Conservation (phyloP, 2,888 invertebrate species). For the Pyrocoelia pectoralis region DNA sequence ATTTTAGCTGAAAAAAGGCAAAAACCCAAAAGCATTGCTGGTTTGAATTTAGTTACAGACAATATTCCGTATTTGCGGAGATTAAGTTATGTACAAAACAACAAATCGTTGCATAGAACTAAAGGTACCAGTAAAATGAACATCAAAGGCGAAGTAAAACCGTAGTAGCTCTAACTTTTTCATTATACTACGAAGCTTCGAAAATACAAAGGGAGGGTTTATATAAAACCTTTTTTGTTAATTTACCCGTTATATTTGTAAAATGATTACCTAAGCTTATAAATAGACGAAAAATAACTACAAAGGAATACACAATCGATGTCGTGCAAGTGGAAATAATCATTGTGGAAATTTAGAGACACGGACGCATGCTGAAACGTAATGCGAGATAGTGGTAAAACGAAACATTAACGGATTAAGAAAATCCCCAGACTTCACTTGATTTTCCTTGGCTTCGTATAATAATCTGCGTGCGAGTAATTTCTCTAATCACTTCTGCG, state of each 20-base stretch:
- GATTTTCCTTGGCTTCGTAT: background rate
- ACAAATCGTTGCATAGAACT: background rate
- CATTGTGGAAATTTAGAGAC: no score
- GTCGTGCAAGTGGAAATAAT: background rate
- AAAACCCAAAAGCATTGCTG: no score
- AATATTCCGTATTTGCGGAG: background rate
- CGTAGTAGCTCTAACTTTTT: slow-evolving; percentile 1
- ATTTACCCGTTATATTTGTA: background rate
- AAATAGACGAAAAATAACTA: background rate
- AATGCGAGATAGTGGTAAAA: background rate
- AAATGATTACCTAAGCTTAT: background rate
- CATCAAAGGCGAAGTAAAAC: background rate
- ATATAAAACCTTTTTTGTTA: background rate
- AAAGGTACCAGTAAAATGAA: background rate
- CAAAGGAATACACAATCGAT: background rate
- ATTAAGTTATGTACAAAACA: background rate
- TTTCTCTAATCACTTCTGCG: background rate
- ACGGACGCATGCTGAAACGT: background rate
- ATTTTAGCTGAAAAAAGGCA: no score
- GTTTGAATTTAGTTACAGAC: no score
- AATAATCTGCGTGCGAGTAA: background rate
- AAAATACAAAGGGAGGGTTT: background rate
- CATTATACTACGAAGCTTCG: background rate
- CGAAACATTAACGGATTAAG: background rate
- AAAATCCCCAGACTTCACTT: background rate